Evolutionary conservation across 2,797 vertebrate species (phyloP), one percentile per base, ranked within the genome.

Genomic region (Pitangus sulphuratus): DNA sequence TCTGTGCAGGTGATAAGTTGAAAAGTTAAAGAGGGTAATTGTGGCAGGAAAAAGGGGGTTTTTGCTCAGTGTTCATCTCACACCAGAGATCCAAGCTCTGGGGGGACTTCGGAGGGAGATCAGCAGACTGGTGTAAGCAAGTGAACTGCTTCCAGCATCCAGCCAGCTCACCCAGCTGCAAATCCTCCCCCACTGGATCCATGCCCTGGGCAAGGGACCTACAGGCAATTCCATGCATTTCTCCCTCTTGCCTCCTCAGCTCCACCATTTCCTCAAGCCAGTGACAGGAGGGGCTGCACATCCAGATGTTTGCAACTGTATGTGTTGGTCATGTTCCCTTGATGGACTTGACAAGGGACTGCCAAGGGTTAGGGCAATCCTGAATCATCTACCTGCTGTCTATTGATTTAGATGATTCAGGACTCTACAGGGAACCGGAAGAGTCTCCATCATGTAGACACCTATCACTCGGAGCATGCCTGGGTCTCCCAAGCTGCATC

Each of bases 11-110:
- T 97, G 96, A 96, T 96, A 96, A 77, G 90, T 92, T 94, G 95
- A 90, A 96, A 96, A 95, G 95, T 95, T 96, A 93, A 94, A 89
- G 70, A 94, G 93, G 80, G 90, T 94, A 93, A 89, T 87, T 96
- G 81, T 92, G 81, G 84, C 84, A 89, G 62, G 58, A 50, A 64
- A 86, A 70, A 69, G 53, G 26, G 62, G 74, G 37, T 70, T 70
- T 92, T 95, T 94, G 70, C 74, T 95, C 44, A 39, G 70, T 33
- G 66, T 87, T 96, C 80, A 62, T 87, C 40, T 89, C 81, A 89
- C 94, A 84, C 60, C 40, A 83, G 86, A 92, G 39, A 80, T 45
- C 26, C 30, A 78, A 33, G 64, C 84, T 74, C 53, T 21, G 30
- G 56, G 11, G 45, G 37, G 15, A 12, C 37, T 66, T 39, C 82